Evolutionary conservation across 2,797 vertebrate genomes (phyloP), one percentile per base, ranked within the genome.

Genomic region (Sebastes hubbsi): DNA sequence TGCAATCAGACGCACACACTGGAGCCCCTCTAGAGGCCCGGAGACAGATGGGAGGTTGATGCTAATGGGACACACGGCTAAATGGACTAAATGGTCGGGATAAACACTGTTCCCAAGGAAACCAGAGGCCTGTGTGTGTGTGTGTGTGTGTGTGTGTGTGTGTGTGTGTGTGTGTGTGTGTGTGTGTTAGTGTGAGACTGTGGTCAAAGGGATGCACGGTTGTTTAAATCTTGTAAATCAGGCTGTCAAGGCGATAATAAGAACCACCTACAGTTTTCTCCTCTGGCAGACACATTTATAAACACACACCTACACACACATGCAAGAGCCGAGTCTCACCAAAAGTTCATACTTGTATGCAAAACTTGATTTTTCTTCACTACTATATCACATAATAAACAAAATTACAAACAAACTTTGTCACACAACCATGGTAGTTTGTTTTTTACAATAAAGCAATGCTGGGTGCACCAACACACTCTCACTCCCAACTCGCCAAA

Each of bases 31-130:
- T 60, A 30, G 89, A 81, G 89, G 81, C 80, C 16, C 6, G 14
- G 64, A 91, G 89, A 92, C 93, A 94, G 92, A 94, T 93, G 92
- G 92, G 92, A 88, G 85, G 75, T 80, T 83, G 83, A 77, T 87
- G 81, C 87, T 91, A 92, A 94, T 91, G 91, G 91, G 88, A 91
- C 87, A 85, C 78, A 27, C 9, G 46, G 86, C 92, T 92, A 94
- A 93, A 90, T 86, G 83, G 82, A 72, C 83, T 91, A 87, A 91
- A 91, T 92, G 89, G 86, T 90, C 71, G 55, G 83, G 77, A 90
- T 91, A 85, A 91, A 91, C 77, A 85, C 58, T 29, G 86, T 91
- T 91, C 82, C 89, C 86, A 88, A 58, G 84, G 88, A 91, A 90
- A 92, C 89, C 54, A 72, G 56, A 66, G 42, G 36, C 54, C 38